Evolutionary conservation across 2,797 vertebrate species (phyloP), one percentile per base, ranked within the genome.

Genomic region (Anabacerthia variegaticeps): DNA sequence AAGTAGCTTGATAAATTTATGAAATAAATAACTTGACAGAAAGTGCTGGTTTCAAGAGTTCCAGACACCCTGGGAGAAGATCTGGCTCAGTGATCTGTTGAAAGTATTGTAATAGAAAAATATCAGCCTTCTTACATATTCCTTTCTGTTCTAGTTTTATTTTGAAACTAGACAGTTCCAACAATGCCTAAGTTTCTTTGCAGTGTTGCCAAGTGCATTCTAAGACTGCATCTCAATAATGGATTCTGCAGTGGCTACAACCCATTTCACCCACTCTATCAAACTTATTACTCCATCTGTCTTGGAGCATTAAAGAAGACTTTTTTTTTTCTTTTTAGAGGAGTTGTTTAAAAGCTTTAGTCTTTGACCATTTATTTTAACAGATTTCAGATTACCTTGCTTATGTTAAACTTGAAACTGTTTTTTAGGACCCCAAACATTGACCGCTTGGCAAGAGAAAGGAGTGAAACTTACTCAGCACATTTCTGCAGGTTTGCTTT

Each of bases 401-500:
- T 89, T 73, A 41, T 41, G 6, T 61, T 91, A 56, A 93, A 52
- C 11, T 65, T 76, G 16, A 58, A 49, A 49, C 8, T 84, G 76
- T n/a, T 63, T 63, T 85, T 62, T 93, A 99, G 99, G 97, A 99
- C 98, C 4, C 98, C 98, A 3, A 98, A 99, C 92, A 98, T 99
- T 5, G 98, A 99, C 96, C 84, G 67, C 32, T 96, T 99, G 36
- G 98, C 99, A 5, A 85, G 83, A 37, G 98, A 98, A 98, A 43
- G 99, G 99, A 11, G 98, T 99, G 67, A 99, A 96, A 99, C 98
- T 55, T 39, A 39, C 37, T 39, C 99, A 99, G 89, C 99, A 99
- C 73, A 97, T 99, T 12, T 94, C 99, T 0, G 98, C 99, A 3
- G 98, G 98, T 62, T 98, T 98, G 0, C 96, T 99, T 30, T 99